phyloP scores from a whole-genome alignment of 30 jellyfish, hydroid and myxozoan species.

The Aurelia coerulea region DNA sequence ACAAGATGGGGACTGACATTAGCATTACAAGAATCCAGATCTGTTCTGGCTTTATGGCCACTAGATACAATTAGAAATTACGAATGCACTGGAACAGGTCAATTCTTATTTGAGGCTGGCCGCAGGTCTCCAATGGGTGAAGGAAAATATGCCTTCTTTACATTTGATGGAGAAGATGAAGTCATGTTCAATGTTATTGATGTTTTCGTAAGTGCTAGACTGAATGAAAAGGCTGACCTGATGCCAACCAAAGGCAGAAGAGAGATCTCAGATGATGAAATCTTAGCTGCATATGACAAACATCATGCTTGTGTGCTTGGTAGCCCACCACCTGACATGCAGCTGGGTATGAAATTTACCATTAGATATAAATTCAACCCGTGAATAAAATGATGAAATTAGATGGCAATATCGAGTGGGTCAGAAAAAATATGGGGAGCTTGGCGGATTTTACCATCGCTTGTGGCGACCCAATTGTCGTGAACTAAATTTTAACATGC shows the following conservation, averaged over 20 bases:
- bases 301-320: conserved; percentile 81
- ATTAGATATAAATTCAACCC: no score
- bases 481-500: no score
- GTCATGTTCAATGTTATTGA: conserved; percentile 91
- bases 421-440: no score
- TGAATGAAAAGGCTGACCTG: conserved; percentile 77
- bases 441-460: no score
- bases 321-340: conserved; percentile 46
- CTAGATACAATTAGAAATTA: conserved; percentile 86
- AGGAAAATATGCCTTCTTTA: conserved; percentile 81
- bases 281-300: conserved; percentile 77
- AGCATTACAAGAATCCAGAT: conserved; percentile 92
- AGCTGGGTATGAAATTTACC: conserved; percentile 10
- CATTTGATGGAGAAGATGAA: conserved; percentile 88
- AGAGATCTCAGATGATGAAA: conserved; percentile 84
- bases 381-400: no score
- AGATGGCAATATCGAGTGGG: no score
- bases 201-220: conserved; percentile 81
- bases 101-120: conserved; percentile 92
- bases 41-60: conserved; percentile 96
- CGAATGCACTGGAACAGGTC: conserved; percentile 88
- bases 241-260: conserved; percentile 22
- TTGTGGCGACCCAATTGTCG: no score
- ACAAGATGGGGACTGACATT: conserved; percentile 96
- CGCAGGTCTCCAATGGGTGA: conserved; percentile 97